These are phyloP conservation scores for Lathamus discolor DNA, from an alignment of 2,113 vertebrate genomes.

Conservation along the genomic window DNA sequence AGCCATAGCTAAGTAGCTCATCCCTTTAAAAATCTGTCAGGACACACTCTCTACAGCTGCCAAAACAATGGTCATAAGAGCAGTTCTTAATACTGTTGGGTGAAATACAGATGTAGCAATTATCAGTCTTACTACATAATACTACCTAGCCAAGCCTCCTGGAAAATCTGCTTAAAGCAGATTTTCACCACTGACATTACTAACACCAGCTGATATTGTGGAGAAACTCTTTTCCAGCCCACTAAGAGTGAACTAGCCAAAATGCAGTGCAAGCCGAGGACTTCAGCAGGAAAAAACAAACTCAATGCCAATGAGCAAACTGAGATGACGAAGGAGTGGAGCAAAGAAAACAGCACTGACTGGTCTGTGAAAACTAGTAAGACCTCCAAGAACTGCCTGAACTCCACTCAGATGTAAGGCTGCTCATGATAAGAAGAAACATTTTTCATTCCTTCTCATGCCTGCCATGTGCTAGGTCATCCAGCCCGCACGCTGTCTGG, in stretches of 20 bases:
- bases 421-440: not conserved
- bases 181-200: not conserved
- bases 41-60: not conserved
- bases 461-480: not conserved
- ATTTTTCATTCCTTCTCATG: not conserved
- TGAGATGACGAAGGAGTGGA: not conserved
- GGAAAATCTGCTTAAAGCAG: conserved; percentile 1
- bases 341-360: not conserved
- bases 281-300: conserved; percentile 2
- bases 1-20: not conserved
- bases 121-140: not conserved
- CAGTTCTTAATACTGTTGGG: not conserved
- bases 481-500: not conserved
- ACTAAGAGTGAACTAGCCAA: not conserved
- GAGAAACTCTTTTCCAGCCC: not conserved
- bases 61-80: not conserved
- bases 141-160: not conserved
- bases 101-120: not conserved
- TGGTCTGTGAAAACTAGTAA: not conserved
- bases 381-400: not conserved
- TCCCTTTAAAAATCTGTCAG: conserved; percentile 1
- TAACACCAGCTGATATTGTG: not conserved
- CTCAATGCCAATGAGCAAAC: not conserved
- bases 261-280: not conserved
- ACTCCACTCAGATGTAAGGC: not conserved